Conservation (phyloP, 2,113 vertebrate species). For the Hippotragus niger region DNA sequence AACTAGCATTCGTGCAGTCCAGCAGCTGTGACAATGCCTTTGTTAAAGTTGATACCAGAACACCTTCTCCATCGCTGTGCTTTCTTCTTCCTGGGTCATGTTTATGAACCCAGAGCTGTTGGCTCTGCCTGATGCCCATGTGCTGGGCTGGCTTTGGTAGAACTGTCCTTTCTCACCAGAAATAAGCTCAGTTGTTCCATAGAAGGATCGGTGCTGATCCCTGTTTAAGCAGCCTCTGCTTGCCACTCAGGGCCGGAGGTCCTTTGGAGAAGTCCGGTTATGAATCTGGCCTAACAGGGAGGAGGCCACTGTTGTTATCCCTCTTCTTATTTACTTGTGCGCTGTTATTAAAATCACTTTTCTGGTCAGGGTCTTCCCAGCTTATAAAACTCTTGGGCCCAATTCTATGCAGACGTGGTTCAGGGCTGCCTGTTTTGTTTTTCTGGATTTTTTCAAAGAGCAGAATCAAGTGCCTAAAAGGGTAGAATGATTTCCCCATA, state of each 20-base stretch:
- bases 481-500: not conserved
- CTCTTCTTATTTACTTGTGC: not conserved
- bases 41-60: not conserved
- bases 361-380: not conserved
- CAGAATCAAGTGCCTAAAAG: not conserved
- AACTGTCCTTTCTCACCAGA: not conserved
- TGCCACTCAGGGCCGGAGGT: not conserved
- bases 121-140: not conserved
- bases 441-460: not conserved
- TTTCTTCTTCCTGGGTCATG: not conserved
- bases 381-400: not conserved
- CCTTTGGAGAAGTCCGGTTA: not conserved
- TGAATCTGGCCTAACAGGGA: not conserved
- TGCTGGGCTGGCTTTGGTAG: not conserved
- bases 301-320: not conserved
- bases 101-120: not conserved
- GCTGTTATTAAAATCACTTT: not conserved
- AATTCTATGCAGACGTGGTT: not conserved
- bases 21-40: fast-evolving
- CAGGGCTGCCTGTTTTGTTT: not conserved
- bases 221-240: not conserved
- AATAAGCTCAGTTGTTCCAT: not conserved
- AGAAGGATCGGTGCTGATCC: not conserved
- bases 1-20: not conserved
- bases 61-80: not conserved